Base-by-base conservation (phyloP, 2,113 vertebrate species). In the Pterocles burchelli region DNA sequence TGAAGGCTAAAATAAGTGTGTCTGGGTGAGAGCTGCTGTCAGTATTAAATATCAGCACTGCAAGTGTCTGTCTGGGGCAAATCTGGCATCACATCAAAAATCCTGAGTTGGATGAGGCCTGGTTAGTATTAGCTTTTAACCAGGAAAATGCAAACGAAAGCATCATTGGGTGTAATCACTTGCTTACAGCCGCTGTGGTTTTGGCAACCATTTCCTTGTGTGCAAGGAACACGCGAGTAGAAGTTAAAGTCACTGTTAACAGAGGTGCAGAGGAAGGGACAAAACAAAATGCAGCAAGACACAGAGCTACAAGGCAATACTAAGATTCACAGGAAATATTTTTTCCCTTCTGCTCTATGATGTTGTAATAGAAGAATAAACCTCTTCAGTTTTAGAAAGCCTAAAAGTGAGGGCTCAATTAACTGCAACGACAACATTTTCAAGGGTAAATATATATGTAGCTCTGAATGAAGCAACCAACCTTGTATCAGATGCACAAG, bases 141-240 rank as follows among this genome's bases (percentile, higher is more conserved):
- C 41, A 92, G 77, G 89, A 81, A 92, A 96, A 93, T 2, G 28
- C 62, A 83, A 77, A 85, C 3, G 12, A 93, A 77, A 94, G 80
- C 89, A 85, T 43, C 87, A 58, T 3, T 45, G 49, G 34, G 33
- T 86, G 85, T 63, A 95, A 95, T 93, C 80, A 63, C 57, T 90
- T 5, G 22, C 85, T 89, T 77, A 78, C 87, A 93, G 87, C 38
- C 31, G 6, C 66, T 90, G 91, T 89, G 96, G 91, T 94, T 97
- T 96, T 77, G 34, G 89, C 75, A 96, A 92, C 88, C 90, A 86
- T 96, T 97, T 96, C 96, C 94, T 93, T 51, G 38, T 81, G 58
- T 85, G 70, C 3, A 58, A 71, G 59, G 54, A 91, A 67, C 71
- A 92, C 7, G 6, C 2, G 3, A 94, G 86, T 89, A 87, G 89